Evolutionary conservation across 2,888 invertebrate species (phyloP).

Genomic region (Clostera curtula): DNA sequence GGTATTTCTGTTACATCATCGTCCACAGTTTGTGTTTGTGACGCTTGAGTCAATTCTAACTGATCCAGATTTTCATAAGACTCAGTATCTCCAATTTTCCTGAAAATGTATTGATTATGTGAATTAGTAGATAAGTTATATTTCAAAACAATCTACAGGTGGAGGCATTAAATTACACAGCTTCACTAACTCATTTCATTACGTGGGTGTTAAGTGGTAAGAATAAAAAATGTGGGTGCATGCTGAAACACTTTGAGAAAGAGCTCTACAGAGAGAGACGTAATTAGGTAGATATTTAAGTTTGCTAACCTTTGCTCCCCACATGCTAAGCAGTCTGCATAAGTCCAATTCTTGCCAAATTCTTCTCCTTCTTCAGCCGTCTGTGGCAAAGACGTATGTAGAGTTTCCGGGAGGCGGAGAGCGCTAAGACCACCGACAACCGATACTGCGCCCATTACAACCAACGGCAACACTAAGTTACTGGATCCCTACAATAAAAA

Average conservation of each 20-base stretch:
- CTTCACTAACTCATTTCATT: too few species aligned
- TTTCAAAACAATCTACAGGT: too few species aligned
- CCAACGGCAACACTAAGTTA: conserved; percentile 86
- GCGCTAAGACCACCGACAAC: conserved; percentile 88
- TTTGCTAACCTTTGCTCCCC: conserved; percentile 76
- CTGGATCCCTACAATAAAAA: conserved; percentile 81
- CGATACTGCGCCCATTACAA: conserved; percentile 89
- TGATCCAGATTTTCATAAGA: conserved; percentile 86
- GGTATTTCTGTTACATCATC: conserved; percentile 40
- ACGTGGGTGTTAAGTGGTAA: too few species aligned
- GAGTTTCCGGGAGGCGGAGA: conserved; percentile 87
- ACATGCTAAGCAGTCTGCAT: conserved; percentile 83
- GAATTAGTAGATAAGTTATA: neutral
- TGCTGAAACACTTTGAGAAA: too few species aligned
- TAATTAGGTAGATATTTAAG: neutral
- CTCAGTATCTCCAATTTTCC: conserved; percentile 69
- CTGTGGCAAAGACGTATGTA: conserved; percentile 88
- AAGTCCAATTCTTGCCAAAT: conserved; percentile 88
- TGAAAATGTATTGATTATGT: conserved; percentile 33
- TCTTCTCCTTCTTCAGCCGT: conserved; percentile 91
- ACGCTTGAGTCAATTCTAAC: conserved; percentile 60
- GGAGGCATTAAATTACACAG: too few species aligned
- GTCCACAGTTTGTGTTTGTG: conserved; percentile 35
- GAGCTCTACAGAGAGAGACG: neutral
- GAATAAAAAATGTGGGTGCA: too few species aligned